A percentile compares a stretch with the other conserved stretches of the same genome.
These are phyloP conservation scores for Rhyacichthys aspro DNA, from an alignment of 2,797 vertebrate species.

Conservation along the genomic window DNA sequence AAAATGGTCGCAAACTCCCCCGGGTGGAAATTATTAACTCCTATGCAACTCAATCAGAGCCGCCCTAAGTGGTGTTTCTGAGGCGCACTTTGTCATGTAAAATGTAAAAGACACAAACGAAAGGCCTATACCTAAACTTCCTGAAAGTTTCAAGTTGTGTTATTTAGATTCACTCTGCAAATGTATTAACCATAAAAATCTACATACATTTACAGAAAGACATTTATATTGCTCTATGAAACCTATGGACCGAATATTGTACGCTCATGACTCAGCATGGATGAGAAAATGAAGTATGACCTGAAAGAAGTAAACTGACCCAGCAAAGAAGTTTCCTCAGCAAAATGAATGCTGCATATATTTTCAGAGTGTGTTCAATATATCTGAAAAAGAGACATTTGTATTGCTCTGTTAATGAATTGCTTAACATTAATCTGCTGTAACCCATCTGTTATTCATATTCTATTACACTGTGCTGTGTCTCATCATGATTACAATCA, in stretches of 20 bases:
- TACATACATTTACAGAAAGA: no score
- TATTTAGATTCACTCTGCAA: no score
- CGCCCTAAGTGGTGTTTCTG: neutral
- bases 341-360: neutral
- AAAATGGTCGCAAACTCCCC: conserved; percentile 1
- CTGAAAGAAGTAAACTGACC: neutral
- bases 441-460: neutral
- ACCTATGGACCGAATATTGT: neutral
- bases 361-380: neutral
- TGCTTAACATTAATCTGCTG: neutral
- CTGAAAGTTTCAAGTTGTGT: no score
- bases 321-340: neutral
- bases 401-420: neutral
- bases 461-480: conserved; percentile 6
- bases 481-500: conserved; percentile 29
- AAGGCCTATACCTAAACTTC: neutral
- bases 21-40: conserved; percentile 2
- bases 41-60: neutral
- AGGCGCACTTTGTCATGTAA: neutral
- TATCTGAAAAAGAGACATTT: neutral
- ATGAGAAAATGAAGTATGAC: neutral
- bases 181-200: no score
- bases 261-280: neutral
- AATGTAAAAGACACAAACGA: conserved; percentile 3
- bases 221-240: conserved; percentile 7